Percentiles rank a stretch among this genome's conserved stretches.
phyloP scores from a whole-genome alignment of 1,140 invertebrate species.

The Zeugodacus cucurbitae region DNA sequence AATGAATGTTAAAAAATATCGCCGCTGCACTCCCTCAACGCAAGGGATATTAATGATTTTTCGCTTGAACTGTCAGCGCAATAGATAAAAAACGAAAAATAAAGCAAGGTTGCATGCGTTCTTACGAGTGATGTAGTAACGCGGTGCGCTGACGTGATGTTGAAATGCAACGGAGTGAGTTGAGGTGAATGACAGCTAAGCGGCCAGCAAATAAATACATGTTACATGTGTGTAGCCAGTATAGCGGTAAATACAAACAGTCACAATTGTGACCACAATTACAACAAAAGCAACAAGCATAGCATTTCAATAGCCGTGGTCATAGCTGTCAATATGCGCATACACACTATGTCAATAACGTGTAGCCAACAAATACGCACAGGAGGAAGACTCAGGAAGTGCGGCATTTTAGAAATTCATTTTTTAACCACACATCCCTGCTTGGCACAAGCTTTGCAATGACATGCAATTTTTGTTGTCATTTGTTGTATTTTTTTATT shows the following conservation, averaged over 20 bases:
- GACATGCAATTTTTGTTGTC: constrained; percentile 57
- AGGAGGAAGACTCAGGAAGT: background rate
- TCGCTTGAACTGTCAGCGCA: constrained; percentile 63
- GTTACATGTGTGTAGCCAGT: background rate
- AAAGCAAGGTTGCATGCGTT: background rate
- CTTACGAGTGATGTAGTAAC: background rate
- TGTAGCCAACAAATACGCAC: background rate
- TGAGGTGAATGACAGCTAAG: constrained; percentile 38
- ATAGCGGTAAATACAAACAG: constrained; percentile 48
- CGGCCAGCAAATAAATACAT: constrained; percentile 48
- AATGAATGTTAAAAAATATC: background rate
- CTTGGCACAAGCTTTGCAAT: constrained; percentile 56
- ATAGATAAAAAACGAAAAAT: constrained; percentile 44
- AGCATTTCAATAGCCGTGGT: constrained; percentile 4
- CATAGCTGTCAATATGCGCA: constrained; percentile 10
- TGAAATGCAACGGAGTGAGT: constrained; percentile 34
- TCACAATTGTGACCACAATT: background rate
- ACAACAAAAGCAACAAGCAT: background rate
- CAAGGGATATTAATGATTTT: constrained; percentile 65
- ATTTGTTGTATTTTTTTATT: constrained; percentile 48
- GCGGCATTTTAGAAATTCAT: constrained; percentile 9
- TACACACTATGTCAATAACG: constrained; percentile 2
- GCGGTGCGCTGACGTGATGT: background rate
- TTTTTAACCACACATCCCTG: constrained; percentile 18
- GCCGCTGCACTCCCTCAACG: background rate